Evolutionary conservation across 2,797 vertebrate genomes (phyloP).

Genomic region (Halcyon leucocephala): DNA sequence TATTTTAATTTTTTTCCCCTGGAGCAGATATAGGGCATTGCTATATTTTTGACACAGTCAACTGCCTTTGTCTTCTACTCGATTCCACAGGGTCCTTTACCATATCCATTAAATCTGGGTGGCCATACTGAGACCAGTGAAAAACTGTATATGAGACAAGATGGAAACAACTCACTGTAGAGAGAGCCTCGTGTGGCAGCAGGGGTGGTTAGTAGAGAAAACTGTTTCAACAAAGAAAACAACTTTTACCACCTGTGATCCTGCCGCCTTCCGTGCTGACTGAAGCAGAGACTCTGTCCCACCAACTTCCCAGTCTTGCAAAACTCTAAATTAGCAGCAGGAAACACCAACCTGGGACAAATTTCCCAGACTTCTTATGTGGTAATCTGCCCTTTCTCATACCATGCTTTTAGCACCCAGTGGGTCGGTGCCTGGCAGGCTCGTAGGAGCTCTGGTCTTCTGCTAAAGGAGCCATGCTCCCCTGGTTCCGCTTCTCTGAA

Average conservation of each 20-base stretch:
- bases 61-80: fast-evolving
- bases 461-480: background rate
- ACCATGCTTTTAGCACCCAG: fast-evolving
- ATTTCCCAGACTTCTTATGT: fast-evolving
- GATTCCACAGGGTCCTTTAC: background rate
- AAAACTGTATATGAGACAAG: background rate
- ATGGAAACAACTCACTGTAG: background rate
- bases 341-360: background rate
- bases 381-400: background rate
- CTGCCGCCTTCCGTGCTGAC: fast-evolving
- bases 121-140: fast-evolving
- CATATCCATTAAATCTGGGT: background rate
- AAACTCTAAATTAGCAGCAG: background rate
- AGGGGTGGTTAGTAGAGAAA: background rate
- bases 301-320: background rate
- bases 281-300: background rate
- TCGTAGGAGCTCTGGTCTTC: fast-evolving
- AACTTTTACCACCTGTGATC: background rate
- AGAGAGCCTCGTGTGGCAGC: background rate
- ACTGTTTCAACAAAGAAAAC: background rate
- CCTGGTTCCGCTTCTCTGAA: background rate
- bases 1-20: background rate
- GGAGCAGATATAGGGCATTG: background rate
- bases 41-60: background rate
- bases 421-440: fast-evolving